A percentile compares a stretch with the other conserved stretches of the same genome.
phyloP scores from a whole-genome alignment of 1,140 invertebrate genomes.

The Tetraneura akinire region DNA sequence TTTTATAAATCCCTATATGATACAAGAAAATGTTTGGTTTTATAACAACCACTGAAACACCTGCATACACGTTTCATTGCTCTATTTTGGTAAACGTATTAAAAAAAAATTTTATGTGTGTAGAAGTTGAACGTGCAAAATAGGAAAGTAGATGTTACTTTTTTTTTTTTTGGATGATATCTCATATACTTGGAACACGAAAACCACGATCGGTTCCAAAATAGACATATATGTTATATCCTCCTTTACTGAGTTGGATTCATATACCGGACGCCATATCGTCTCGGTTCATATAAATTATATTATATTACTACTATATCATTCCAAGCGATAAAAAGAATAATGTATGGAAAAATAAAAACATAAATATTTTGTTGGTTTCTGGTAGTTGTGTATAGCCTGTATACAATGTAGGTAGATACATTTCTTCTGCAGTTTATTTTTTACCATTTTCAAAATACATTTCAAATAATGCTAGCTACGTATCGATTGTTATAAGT shows the following conservation, averaged over 20 bases:
- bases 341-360: constrained; percentile 31
- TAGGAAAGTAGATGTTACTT: not conserved
- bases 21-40: too few relatives aligned
- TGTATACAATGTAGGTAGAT: constrained; percentile 21
- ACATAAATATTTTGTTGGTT: constrained; percentile 29
- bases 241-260: not conserved
- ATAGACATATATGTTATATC: not conserved
- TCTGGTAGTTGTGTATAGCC: constrained; percentile 2
- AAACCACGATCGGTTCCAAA: constrained; percentile 22
- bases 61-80: not conserved
- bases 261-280: constrained; percentile 26
- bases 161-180: constrained; percentile 8
- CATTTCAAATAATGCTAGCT: not conserved
- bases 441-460: constrained; percentile 4
- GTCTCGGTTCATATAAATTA: constrained; percentile 27
- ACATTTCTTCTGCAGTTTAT: constrained; percentile 2
- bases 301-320: not conserved
- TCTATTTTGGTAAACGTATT: not conserved
- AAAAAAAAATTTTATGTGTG: not conserved
- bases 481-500: not conserved
- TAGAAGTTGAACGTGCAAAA: not conserved
- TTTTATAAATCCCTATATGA: too few relatives aligned
- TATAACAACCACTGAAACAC: too few relatives aligned
- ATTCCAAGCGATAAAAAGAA: constrained; percentile 2
- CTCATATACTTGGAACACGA: not conserved